Percentiles rank a stretch among this genome's conserved stretches.
Conservation (phyloP, 2,888 invertebrate species). For the Muscina levida region DNA sequence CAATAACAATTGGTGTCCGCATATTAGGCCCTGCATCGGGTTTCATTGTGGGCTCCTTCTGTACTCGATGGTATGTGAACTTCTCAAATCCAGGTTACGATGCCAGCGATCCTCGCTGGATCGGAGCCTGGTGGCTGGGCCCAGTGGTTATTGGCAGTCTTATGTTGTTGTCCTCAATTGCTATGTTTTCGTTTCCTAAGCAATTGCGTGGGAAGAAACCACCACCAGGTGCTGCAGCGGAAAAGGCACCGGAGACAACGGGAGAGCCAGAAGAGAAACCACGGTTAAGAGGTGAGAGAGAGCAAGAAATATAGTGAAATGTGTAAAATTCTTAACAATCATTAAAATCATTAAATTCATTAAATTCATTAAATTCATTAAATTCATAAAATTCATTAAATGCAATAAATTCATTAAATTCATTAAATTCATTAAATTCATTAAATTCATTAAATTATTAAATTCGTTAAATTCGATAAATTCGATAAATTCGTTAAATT, state of each 20-base stretch:
- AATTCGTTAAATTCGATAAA: too few relatives aligned
- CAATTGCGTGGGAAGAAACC: slow-evolving; percentile 83
- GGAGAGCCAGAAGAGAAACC: slow-evolving; percentile 81
- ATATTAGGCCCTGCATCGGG: slow-evolving; percentile 95
- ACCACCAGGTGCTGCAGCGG: slow-evolving; percentile 64
- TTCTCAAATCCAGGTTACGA: slow-evolving; percentile 88
- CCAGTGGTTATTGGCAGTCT: slow-evolving; percentile 91
- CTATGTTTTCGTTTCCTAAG: slow-evolving; percentile 95
- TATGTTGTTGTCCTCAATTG: slow-evolving; percentile 89
- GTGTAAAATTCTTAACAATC: too few relatives aligned
- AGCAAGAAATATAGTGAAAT: background rate
- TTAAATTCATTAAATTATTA: too few relatives aligned
- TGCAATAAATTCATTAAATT: too few relatives aligned
- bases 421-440: too few relatives aligned
- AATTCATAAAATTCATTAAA: too few relatives aligned
- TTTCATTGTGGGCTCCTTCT: slow-evolving; percentile 93
- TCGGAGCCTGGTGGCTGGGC: slow-evolving; percentile 98
- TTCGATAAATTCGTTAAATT: too few relatives aligned
- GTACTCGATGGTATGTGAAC: slow-evolving; percentile 92
- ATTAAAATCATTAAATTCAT: too few relatives aligned
- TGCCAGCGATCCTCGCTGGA: slow-evolving; percentile 92
- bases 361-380: too few relatives aligned
- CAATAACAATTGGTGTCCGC: slow-evolving; percentile 94
- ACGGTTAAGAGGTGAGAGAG: slow-evolving; percentile 83
- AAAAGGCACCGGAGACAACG: slow-evolving; percentile 56